Evolutionary conservation across 2,113 vertebrate genomes (phyloP), one percentile per base, ranked within the genome.

Genomic region (Lagopus muta): DNA sequence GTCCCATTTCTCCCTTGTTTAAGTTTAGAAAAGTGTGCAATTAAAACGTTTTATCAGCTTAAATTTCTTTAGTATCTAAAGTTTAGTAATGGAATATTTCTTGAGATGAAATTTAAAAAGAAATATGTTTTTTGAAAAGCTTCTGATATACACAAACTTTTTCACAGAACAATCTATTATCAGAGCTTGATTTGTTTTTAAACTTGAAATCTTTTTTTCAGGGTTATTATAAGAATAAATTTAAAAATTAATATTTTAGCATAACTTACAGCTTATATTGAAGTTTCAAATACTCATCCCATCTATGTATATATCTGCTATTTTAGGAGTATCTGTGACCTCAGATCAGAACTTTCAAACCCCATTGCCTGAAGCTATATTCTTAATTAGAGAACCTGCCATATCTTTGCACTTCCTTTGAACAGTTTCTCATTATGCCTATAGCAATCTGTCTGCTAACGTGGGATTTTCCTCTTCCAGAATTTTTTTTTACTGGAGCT

Each of bases 181-280:
- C 43, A 88, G 45, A 72, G 3, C 19, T 72, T 90, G 32, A 71
- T 80, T 89, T 91, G 66, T 36, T 86, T 91, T 55, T 79, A 38
- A 82, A n/a, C 60, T 67, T 74, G 42, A 65, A 74, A 55, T 30
- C 1, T 60, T 94, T 76, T 24, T 85, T 74, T 43, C 3, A 24
- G 77, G 61, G 25, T 71, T 81, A 65, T 42, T 92, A 70, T 40
- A 19, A 82, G 76, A 94, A 43, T 6, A 50, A 25, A 40, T 58
- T 92, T 88, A 48, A 64, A 43, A 24, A 27, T 80, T 84, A 47
- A 80, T 57, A 1, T 74, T 88, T 64, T 93, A 85, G 47, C 67
- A 36, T 82, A 66, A 70, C 90, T 89, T 81, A 21, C 73, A 81
- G 48, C 17, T 18, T 83, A 34, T 28, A 54, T 75, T 4, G 1